Base-by-base conservation (phyloP, 1,140 invertebrate species). In the Sitodiplosis mosellana region DNA sequence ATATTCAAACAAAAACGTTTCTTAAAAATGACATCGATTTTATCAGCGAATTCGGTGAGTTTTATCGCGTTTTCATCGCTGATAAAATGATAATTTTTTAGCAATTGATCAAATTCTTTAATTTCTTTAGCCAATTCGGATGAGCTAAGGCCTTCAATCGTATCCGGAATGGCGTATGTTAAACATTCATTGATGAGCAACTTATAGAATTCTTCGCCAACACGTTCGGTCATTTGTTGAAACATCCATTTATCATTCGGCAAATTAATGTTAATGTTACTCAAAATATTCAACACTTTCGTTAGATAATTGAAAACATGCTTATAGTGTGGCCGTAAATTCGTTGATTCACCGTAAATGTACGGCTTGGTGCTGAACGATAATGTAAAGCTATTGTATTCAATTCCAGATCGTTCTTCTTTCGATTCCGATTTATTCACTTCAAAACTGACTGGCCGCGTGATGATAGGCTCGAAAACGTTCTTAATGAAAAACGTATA, bases 11-110 rank as follows among this genome's bases (percentile, higher is more conserved):
- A 80, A 47, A 83, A 79, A 60, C 87, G 84, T 53, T 82, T 75
- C 33, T 82, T 77, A 66, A 85, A 90, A 19, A 87, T 64, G 6
- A 74, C 65, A 57, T 89, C 81, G 36, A 91, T 77, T 64, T 88
- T 80, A 22, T 75, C 70, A 2, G 78, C 72, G 59, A 87, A 90
- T 40, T 81, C 69, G 5, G 74, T 55, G 11, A 83, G 60, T 1
- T 70, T 67, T 15, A 67, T 60, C 42, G 75, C 63, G 17, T 63
- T 56, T 2, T 65, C 59, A 2, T 65, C 51, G 52, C 57, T 54
- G 1, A 62, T 56, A 1, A 63, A 48, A 55, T 49, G 48, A 33
- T 71, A 67, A 49, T 72, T 59, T 17, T 70, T 55, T 37, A 89
- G 65, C 47, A 71, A 70, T 33, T 71, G 61, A 56, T 87, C 77